Conservation (phyloP, 2,113 vertebrate species). For the Labeo rohita region DNA sequence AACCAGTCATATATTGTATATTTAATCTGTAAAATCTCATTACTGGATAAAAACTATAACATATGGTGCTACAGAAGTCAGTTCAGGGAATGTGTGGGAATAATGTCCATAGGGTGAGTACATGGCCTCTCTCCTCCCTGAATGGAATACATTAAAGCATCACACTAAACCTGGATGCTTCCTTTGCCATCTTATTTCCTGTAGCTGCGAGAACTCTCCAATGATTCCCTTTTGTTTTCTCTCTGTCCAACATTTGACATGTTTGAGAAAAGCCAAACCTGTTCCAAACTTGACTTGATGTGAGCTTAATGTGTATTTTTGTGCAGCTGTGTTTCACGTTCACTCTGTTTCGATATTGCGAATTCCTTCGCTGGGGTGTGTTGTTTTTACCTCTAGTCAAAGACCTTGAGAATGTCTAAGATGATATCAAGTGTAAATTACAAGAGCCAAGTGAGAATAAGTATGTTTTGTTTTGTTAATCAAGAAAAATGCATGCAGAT, state of each 20-base stretch:
- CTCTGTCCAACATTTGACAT: conserved; percentile 41
- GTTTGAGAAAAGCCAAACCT: conserved; percentile 41
- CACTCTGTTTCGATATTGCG: background rate
- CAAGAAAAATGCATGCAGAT: background rate
- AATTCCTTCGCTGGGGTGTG: background rate
- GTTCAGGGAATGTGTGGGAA: conserved; percentile 9
- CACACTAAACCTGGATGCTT: conserved; percentile 25
- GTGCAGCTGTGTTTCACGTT: conserved; percentile 25
- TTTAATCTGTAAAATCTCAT: background rate
- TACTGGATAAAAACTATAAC: background rate
- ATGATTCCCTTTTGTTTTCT: conserved; percentile 38
- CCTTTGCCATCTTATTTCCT: conserved; percentile 38
- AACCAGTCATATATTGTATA: background rate
- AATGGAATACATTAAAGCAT: conserved; percentile 45
- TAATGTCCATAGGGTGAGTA: background rate
- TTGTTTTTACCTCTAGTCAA: conserved; percentile 26
- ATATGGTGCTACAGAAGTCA: background rate
- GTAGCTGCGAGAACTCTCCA: background rate
- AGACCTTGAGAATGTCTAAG: conserved; percentile 18
- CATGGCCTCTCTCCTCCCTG: conserved; percentile 8
- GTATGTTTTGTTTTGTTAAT: conserved; percentile 13
- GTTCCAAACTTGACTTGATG: conserved; percentile 17
- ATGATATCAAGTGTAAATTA: background rate
- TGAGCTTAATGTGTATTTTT: conserved; percentile 27
- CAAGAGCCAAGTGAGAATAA: background rate